Evolutionary conservation across 2,797 vertebrate genomes (phyloP), one percentile per base, ranked within the genome.

Genomic region (Tamandua tetradactyla): DNA sequence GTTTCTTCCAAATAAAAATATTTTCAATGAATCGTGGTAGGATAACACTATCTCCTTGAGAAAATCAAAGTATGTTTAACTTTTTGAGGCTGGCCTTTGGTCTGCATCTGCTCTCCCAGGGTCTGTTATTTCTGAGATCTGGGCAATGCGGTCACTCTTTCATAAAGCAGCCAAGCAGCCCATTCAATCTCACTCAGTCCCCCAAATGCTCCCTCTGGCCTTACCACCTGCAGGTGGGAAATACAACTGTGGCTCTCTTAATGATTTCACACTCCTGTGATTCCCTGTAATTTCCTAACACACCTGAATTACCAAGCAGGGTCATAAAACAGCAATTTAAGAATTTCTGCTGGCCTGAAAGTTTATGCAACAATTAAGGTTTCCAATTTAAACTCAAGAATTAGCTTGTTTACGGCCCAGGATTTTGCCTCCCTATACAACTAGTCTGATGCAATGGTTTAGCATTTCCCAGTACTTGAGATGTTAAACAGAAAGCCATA

Each of bases 261-360:
- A 95, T 76, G 57, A 94, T 82, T 83, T 95, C 94, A 95, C 75
- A 91, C 35, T 69, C 82, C 61, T 78, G 55, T 62, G 66, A 91
- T 61, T 88, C 94, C 86, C 85, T 86, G 13, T 92, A 79, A 97
- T 96, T 96, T 89, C 90, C 80, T 88, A 83, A 93, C 90, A 94
- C 64, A 89, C n/a, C 44, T 17, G n/a, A 95, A 92, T 81, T 80
- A 95, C 90, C 72, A 94, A 61, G 15, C 66, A 89, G 66, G 35
- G 80, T 44, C 74, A 79, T 81, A 62, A 95, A 93, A 85, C 93
- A 95, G 92, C 92, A 94, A 95, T 95, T 81, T 94, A 97, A 94
- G 90, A 94, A 95, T 91, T 96, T 96, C 86, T 97, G 40, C 87
- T 90, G 83, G 86, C 75, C 87, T 94, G 49, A 71, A 95, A 95